phyloP scores from a whole-genome alignment of 2,113 vertebrate genomes.

The Thymallus thymallus region DNA sequence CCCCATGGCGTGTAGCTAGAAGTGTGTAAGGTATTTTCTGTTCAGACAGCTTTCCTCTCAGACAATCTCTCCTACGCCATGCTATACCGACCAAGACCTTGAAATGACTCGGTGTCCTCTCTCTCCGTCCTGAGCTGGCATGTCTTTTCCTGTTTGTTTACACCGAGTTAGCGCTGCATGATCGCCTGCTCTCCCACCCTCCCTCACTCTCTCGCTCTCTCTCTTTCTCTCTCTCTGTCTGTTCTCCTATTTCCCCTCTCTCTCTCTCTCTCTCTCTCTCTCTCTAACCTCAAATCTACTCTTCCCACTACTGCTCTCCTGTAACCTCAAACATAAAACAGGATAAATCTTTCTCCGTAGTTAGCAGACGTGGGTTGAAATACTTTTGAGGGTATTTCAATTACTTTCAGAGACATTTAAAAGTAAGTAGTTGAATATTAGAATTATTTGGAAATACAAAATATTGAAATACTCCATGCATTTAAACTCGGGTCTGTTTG shows the following conservation, averaged over 20 bases:
- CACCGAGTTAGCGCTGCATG: background rate
- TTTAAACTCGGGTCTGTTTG: too few relatives aligned
- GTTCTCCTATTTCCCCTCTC: background rate
- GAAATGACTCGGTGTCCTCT: background rate
- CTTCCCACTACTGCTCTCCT: background rate
- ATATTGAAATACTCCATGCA: too few relatives aligned
- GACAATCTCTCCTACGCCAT: background rate
- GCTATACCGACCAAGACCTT: background rate
- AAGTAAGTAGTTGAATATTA: too few relatives aligned
- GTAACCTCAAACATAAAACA: slow-evolving; percentile 2
- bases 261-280: too few relatives aligned
- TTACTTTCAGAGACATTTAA: too few relatives aligned
- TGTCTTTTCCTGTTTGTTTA: slow-evolving; percentile 21
- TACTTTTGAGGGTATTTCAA: too few relatives aligned
- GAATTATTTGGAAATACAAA: too few relatives aligned
- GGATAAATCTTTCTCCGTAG: background rate
- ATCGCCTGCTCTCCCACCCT: slow-evolving; percentile 5
- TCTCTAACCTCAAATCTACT: background rate
- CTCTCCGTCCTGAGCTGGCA: background rate
- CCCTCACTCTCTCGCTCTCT: slow-evolving; percentile 9
- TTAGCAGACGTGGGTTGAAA: too few relatives aligned
- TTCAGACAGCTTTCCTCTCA: background rate
- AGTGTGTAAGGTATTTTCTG: background rate
- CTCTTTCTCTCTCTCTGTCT: background rate
- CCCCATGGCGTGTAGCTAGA: too few relatives aligned